Evolutionary conservation across 2,888 invertebrate species (phyloP).

Genomic region (Malacosoma neustria): DNA sequence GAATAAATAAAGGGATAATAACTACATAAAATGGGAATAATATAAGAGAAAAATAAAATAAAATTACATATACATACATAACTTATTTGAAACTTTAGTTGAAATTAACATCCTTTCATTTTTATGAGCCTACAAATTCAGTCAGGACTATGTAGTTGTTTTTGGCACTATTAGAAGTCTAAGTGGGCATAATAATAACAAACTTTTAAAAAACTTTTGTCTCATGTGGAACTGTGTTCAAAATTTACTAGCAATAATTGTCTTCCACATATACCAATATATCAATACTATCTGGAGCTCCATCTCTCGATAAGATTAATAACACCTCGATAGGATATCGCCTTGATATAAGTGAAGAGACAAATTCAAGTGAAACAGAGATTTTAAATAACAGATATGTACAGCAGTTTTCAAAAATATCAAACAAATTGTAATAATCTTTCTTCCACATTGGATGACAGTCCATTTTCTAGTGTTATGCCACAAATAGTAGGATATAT

Average conservation of each 20-base stretch:
- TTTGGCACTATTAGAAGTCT: conserved; percentile 5
- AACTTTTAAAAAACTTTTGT: conserved; percentile 7
- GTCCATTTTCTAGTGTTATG: too few relatives aligned
- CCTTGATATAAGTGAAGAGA: conserved; percentile 1
- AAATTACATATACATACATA: too few relatives aligned
- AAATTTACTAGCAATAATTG: conserved; percentile 9
- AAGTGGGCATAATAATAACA: conserved; percentile 8
- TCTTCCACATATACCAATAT: conserved; percentile 7
- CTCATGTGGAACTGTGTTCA: conserved; percentile 6
- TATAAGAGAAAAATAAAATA: too few relatives aligned
- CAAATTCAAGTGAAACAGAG: too few relatives aligned
- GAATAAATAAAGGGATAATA: too few relatives aligned
- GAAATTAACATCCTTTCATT: conserved; percentile 1
- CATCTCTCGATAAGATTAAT: conserved; percentile 1
- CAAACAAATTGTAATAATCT: too few relatives aligned
- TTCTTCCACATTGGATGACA: too few relatives aligned
- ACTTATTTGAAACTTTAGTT: conserved; percentile 5
- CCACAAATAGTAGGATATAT: too few relatives aligned
- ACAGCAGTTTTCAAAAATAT: too few relatives aligned
- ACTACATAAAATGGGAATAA: too few relatives aligned
- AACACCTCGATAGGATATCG: conserved; percentile 1
- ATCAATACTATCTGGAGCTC: conserved; percentile 3
- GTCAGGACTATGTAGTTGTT: conserved; percentile 8
- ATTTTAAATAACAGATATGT: too few relatives aligned
- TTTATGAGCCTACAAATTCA: conserved; percentile 2